A percentile compares a stretch with the other conserved stretches of the same genome.
Conservation (phyloP, 2,797 vertebrate species). For the Monodelphis domestica region DNA sequence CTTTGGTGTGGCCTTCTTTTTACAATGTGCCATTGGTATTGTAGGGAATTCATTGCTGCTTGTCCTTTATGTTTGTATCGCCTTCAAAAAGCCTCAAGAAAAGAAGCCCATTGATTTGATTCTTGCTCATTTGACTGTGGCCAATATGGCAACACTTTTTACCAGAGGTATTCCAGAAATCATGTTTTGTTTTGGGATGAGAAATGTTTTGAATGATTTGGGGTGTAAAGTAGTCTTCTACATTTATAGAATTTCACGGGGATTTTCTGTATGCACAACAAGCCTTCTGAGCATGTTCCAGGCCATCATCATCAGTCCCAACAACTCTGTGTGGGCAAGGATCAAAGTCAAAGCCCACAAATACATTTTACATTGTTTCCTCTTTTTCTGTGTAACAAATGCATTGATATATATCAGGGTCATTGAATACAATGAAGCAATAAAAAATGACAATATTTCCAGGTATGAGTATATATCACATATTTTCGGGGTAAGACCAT, state of each 20-base stretch:
- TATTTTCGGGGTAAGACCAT: not conserved
- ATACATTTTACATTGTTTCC: not conserved
- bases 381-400: not conserved
- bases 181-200: constrained; percentile 13
- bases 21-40: not conserved
- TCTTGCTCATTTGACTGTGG: not conserved
- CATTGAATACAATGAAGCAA: not conserved
- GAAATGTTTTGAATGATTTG: not conserved
- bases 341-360: not conserved
- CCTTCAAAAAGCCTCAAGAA: not conserved
- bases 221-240: not conserved
- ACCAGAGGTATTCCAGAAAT: not conserved
- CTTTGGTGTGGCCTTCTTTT: not conserved
- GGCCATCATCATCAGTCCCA: not conserved
- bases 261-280: not conserved
- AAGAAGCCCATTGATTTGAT: not conserved
- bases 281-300: not conserved
- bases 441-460: not conserved
- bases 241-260: not conserved
- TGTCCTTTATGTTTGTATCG: not conserved
- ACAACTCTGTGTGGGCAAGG: not conserved
- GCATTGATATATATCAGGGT: not conserved
- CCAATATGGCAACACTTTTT: not conserved
- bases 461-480: not conserved
- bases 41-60: not conserved